phyloP scores from a whole-genome alignment of 2,113 vertebrate species.

The Tachycineta bicolor region DNA sequence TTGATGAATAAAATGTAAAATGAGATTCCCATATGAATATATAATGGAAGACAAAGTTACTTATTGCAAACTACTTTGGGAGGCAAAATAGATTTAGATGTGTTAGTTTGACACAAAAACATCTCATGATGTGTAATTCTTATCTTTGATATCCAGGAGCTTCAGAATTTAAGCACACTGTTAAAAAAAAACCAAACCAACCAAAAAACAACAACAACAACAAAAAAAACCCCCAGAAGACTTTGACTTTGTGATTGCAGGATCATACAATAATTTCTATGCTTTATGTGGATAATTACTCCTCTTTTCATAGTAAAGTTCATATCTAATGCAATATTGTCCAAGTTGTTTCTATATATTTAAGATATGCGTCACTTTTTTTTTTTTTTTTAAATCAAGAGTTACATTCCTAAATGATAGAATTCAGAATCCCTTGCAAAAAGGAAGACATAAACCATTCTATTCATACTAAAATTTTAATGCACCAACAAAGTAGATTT shows the following conservation, averaged over 20 bases:
- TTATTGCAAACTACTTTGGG: slow-evolving; percentile 30
- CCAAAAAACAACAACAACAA: no score
- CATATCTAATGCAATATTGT: neutral
- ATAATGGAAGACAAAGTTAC: slow-evolving; percentile 58
- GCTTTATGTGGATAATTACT: neutral
- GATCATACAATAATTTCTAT: neutral
- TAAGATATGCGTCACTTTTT: neutral
- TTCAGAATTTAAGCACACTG: neutral
- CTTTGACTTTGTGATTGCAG: neutral
- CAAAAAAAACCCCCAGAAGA: neutral
- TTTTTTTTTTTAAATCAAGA: neutral
- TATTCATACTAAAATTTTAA: neutral
- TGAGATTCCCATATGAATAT: slow-evolving; percentile 36
- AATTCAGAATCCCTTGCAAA: neutral
- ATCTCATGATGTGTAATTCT: neutral
- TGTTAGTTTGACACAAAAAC: slow-evolving; percentile 6
- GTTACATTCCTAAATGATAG: neutral
- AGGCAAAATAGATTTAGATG: slow-evolving; percentile 33
- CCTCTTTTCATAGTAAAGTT: neutral
- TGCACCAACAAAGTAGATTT: neutral
- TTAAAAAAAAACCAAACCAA: neutral
- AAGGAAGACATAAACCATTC: neutral
- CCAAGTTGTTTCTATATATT: neutral
- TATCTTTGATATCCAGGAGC: neutral
- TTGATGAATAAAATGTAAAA: slow-evolving; percentile 61